A percentile compares a stretch with the other conserved stretches of the same genome.
These are phyloP conservation scores for Coenonympha arcania DNA, from an alignment of 2,888 invertebrate species.

Conservation along the genomic window DNA sequence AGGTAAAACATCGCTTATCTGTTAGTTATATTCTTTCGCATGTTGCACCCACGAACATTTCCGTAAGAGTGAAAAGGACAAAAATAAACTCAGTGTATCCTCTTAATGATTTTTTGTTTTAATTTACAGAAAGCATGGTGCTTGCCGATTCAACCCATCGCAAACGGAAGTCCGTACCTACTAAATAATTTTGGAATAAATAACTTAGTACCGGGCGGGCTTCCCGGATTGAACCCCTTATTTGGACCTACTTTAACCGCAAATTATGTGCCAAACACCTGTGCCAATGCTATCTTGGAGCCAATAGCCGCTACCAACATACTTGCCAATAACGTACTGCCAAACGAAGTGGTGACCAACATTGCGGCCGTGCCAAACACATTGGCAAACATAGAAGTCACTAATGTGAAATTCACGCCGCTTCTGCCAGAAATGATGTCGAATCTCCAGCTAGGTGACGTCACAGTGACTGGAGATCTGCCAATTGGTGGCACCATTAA, in stretches of 20 bases:
- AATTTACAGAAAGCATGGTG: conserved; percentile 25
- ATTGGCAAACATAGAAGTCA: conserved; percentile 22
- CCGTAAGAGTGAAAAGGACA: too few relatives aligned
- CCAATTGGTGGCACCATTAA: conserved; percentile 55
- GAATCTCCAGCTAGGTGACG: conserved; percentile 50
- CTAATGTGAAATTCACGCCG: conserved; percentile 41
- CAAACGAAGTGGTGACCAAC: conserved; percentile 17
- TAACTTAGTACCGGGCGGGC: conserved; percentile 8
- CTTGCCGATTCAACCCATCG: conserved; percentile 10
- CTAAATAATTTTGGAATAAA: conserved; percentile 11
- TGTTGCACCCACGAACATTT: too few relatives aligned
- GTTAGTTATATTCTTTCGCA: too few relatives aligned
- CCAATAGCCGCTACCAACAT: conserved; percentile 10
- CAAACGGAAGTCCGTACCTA: conserved; percentile 9
- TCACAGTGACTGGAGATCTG: conserved; percentile 48
- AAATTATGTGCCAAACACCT: conserved; percentile 13
- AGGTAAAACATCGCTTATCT: too few relatives aligned
- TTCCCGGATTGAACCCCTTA: conserved; percentile 1
- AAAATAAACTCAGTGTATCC: too few relatives aligned
- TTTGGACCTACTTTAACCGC: background rate
- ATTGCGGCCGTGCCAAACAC: conserved; percentile 15
- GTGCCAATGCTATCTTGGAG: conserved; percentile 13
- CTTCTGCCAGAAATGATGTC: conserved; percentile 52
- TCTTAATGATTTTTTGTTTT: conserved; percentile 19
- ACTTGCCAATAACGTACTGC: conserved; percentile 6